These are phyloP conservation scores for Mormyrops attenuatus DNA, from an alignment of 2,797 vertebrate genomes.

Conservation along the genomic window DNA sequence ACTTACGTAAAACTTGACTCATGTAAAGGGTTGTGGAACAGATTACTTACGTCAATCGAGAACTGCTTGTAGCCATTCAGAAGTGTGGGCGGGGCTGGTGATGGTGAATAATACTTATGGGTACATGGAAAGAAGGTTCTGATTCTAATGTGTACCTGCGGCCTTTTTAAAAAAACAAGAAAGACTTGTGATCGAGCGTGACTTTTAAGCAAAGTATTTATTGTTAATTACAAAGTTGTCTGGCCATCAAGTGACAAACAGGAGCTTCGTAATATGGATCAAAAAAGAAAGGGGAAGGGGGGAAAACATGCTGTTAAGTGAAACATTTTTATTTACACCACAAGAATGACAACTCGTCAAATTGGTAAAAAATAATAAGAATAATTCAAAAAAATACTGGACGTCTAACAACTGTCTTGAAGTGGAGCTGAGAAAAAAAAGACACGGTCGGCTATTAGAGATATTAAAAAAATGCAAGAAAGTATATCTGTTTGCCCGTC, in stretches of 20 bases:
- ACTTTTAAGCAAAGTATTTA: conserved; percentile 25
- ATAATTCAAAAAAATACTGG: conserved; percentile 52
- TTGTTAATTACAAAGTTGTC: conserved; percentile 27
- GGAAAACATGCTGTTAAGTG: conserved; percentile 21
- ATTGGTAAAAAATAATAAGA: conserved; percentile 69
- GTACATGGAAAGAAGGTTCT: not conserved
- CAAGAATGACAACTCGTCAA: conserved; percentile 70
- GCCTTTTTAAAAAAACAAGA: not conserved
- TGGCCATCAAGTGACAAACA: conserved; percentile 19
- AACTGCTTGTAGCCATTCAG: not conserved
- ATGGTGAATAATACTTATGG: not conserved
- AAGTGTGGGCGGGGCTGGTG: not conserved
- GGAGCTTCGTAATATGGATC: conserved; percentile 14
- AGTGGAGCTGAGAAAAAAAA: conserved; percentile 41
- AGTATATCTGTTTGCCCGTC: conserved; percentile 48
- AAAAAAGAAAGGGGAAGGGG: conserved; percentile 12
- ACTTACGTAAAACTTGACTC: not conserved
- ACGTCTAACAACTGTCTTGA: conserved; percentile 17
- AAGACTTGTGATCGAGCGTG: not conserved
- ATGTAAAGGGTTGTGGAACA: not conserved
- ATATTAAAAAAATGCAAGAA: conserved; percentile 22
- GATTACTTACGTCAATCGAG: not conserved
- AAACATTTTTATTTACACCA: conserved; percentile 73
- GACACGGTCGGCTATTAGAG: conserved; percentile 45
- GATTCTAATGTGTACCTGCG: not conserved